Base-by-base conservation (phyloP, 2,888 invertebrate species). In the Emmelina monodactyla region DNA sequence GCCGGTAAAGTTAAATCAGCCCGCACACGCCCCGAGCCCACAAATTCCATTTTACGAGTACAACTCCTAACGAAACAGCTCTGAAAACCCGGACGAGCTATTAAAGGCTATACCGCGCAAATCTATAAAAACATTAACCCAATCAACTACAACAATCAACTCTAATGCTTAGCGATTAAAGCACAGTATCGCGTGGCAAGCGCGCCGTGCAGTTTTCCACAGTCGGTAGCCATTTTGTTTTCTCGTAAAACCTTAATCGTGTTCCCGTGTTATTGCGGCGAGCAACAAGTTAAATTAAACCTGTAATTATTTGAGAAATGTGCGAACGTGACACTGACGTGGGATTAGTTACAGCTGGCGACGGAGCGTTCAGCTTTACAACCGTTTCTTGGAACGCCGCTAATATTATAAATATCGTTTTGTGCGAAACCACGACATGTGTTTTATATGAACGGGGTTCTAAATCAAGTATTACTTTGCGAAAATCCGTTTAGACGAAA, bases 231-330 rank as follows among this genome's bases (percentile, higher is more conserved):
- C 69, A 73, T 75, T 76, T 72, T 63, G 70, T 66, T 61, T 25
- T 55, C 51, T 62, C 75, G 69, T 75, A 73, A 76, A 76, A 70
- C 68, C 65, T 70, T 73, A 73, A 73, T 70, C 56, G 56, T 57
- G 51, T 57, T 55, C 49, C 60, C 53, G 64, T 66, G 67, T 68
- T 72, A 69, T 62, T 53, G 58, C 50, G 58, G 55, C 51, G 49
- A 59, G 68, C 71, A 72, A 75, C 71, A 72, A 71, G 73, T 72
- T 55, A 63, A 63, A 67, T 70, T 65, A 67, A 69, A 67, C 59
- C 61, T 58, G 60, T 68, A 66, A 72, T 71, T 68, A 63, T 55
- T 50, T 44, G 45, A 50, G 43, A 48, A 53, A 51, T 54, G 49
- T 31, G 25, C 3, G 25, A 25, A 25, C 25, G 25, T 25, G 25